Evolutionary conservation across 2,888 invertebrate species (phyloP), one percentile per base, ranked within the genome.

Genomic region (Caenorhabditis uteleia): DNA sequence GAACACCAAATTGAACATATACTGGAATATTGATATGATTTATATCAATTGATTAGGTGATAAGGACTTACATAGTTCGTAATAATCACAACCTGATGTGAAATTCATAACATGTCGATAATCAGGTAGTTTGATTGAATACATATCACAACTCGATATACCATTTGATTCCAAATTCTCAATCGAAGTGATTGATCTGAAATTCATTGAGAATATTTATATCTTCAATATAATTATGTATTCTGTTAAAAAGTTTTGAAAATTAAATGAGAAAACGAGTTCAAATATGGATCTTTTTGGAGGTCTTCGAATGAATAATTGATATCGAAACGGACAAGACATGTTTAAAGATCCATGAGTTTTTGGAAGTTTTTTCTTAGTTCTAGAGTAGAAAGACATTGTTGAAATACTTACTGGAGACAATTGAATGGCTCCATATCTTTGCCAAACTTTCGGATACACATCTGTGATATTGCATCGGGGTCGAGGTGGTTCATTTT

Each of bases 1-100:
- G 80, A 1, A 80, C 60, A 1, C 64, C 68, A 42, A 66, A 79
- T 38, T 66, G 70, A 16, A 73, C 64, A 8, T 70, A 62, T n/a
- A 46, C 72, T 74, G 58, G 34, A 65, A 45, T 2, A 27, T 18
- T 8, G 16, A 25, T 21, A 10, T 26, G 10, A 16, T 18, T 29
- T 21, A 14, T 21, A n/a, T 5, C 34, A 14, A 6, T 21, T 18
- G 6, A 16, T 14, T 6, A 16, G 34, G 36, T 31, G 23, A 50
- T 18, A 16, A 20, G 29, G 25, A 51, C 69, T 23, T 25, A 70
- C 69, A 43, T 12, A 66, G 21, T 53, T 70, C 70, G n/a, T 59
- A 46, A 18, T 31, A 51, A 31, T 66, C 66, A 44, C 70, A 70
- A 23, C 57, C 66, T 2, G 66, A 62, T 12, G 58, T 51, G 38